A percentile compares a stretch with the other conserved stretches of the same genome.
These are phyloP conservation scores for Rhizomys pruinosus DNA, from an alignment of 2,113 vertebrate genomes.

Conservation along the genomic window DNA sequence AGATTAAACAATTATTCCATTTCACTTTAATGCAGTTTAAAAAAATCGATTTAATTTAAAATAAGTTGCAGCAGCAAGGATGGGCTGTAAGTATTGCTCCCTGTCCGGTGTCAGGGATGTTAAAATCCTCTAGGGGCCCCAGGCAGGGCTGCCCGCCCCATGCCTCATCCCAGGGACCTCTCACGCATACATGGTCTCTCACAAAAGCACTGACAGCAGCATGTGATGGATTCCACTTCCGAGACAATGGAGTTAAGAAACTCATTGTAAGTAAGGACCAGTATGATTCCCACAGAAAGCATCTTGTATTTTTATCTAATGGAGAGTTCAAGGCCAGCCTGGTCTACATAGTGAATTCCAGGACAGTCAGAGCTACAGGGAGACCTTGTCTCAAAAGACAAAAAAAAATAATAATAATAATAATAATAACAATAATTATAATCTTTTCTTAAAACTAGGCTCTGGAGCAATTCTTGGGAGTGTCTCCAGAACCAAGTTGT, in stretches of 20 bases:
- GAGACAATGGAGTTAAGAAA: background rate
- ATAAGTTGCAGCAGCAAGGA: background rate
- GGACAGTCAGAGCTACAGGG: too few relatives aligned
- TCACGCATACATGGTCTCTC: background rate
- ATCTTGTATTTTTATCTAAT: accelerated
- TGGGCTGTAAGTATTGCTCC: accelerated
- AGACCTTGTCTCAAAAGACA: too few relatives aligned
- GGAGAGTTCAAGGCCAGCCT: too few relatives aligned
- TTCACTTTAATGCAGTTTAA: background rate
- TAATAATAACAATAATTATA: too few relatives aligned
- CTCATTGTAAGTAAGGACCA: background rate
- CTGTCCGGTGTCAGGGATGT: too few relatives aligned
- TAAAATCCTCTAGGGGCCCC: background rate
- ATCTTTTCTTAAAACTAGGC: background rate
- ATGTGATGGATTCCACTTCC: background rate
- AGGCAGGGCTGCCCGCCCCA: accelerated
- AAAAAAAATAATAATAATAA: too few relatives aligned
- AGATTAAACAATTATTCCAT: background rate
- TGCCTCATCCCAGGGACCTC: accelerated
- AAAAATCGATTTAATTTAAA: too few relatives aligned
- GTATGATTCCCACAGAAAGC: background rate
- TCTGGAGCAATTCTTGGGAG: background rate
- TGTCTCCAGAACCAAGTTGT: background rate
- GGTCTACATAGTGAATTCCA: too few relatives aligned
- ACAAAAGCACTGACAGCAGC: background rate